Evolutionary conservation across 2,113 vertebrate genomes (phyloP).

Genomic region (Myrmecobius fasciatus): DNA sequence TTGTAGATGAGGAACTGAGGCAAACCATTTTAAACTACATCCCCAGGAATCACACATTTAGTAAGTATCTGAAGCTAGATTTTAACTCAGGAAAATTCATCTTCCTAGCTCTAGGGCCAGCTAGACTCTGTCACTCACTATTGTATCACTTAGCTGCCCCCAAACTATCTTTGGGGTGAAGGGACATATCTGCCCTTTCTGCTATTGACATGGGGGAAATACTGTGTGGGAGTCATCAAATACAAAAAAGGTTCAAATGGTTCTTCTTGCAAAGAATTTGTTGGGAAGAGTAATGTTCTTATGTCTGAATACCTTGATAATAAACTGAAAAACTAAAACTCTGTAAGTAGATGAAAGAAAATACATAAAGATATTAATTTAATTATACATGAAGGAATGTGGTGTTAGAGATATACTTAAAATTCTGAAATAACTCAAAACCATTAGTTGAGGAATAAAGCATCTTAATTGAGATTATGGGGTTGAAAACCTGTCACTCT

Average conservation of each 20-base stretch:
- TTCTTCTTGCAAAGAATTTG: neutral
- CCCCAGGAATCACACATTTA: no score
- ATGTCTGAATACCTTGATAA: neutral
- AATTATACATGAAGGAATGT: neutral
- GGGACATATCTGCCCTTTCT: neutral
- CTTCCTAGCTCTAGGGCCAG: no score
- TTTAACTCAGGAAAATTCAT: no score
- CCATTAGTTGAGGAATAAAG: no score
- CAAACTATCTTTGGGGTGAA: neutral
- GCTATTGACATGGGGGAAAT: neutral
- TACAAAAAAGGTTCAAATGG: neutral
- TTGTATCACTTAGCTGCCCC: no score
- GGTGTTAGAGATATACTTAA: neutral
- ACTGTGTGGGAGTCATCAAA: neutral
- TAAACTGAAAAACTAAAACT: neutral
- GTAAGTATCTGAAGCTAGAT: no score
- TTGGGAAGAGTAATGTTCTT: neutral
- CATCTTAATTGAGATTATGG: no score
- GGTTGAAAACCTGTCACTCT: no score
- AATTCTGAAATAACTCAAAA: no score
- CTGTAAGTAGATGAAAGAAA: neutral
- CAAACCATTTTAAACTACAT: no score
- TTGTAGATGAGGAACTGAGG: no score
- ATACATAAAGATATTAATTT: neutral
- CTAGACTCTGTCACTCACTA: no score